A percentile compares a stretch with the other conserved stretches of the same genome.
phyloP scores from a whole-genome alignment of 2,888 invertebrate genomes.

The Metacarcinus magister region DNA sequence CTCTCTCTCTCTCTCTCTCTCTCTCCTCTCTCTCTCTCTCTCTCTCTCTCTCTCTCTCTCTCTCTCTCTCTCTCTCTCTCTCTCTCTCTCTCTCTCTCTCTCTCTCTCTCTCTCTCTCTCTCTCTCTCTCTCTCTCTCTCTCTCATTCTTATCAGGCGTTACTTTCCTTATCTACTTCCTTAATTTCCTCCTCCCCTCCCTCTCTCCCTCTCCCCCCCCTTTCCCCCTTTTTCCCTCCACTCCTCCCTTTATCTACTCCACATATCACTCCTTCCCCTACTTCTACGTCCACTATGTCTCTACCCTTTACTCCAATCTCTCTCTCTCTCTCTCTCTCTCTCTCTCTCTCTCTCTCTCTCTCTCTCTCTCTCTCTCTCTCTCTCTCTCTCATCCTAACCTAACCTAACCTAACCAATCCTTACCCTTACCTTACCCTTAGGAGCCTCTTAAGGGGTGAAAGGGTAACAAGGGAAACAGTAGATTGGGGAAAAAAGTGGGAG shows the following conservation, averaged over 20 bases:
- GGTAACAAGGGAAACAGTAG: no score
- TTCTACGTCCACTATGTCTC: not conserved
- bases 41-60: not conserved
- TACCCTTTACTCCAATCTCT: not conserved
- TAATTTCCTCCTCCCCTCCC: conserved; percentile 23
- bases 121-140: no score
- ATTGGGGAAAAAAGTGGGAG: no score
- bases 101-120: not conserved
- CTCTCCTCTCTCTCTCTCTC: not conserved
- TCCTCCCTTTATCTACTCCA: conserved; percentile 40
- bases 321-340: not conserved
- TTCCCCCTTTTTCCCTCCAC: not conserved
- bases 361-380: not conserved
- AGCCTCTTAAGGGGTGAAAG: no score
- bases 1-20: not conserved
- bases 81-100: not conserved
- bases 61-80: not conserved
- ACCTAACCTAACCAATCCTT: no score
- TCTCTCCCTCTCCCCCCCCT: not conserved
- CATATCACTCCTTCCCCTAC: not conserved
- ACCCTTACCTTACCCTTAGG: not conserved
- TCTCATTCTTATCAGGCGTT: not conserved
- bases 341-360: conserved; percentile 1
- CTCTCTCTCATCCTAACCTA: not conserved
- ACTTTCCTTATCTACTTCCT: conserved; percentile 14